Conservation (phyloP, 35 echinoderm and acorn worm genomes). For the Chiridota heheva region DNA sequence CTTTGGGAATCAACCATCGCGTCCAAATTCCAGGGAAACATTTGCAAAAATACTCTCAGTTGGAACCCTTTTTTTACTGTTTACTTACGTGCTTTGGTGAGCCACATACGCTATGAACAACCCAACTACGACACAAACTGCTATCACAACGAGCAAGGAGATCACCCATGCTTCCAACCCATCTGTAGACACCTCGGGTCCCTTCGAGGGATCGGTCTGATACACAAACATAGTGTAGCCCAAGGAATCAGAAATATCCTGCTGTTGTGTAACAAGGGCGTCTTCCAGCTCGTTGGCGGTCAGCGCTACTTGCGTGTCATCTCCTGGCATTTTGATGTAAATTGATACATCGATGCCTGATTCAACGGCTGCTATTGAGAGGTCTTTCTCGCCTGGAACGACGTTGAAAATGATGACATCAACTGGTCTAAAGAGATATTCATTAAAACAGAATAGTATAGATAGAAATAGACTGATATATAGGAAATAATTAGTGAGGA, state of each 20-base stretch:
- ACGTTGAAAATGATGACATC: too few species aligned
- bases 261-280: not conserved
- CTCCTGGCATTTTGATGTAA: slow-evolving; percentile 35
- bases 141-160: slow-evolving; percentile 19
- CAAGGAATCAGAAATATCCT: not conserved
- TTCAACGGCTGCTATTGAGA: too few species aligned
- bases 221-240: slow-evolving; percentile 1
- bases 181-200: not conserved
- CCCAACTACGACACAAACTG: slow-evolving; percentile 19
- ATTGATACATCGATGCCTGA: not conserved
- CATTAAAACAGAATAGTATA: too few species aligned
- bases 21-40: too few species aligned
- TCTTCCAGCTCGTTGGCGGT: slow-evolving; percentile 22
- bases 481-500: too few species aligned
- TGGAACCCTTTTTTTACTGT: too few species aligned
- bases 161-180: slow-evolving; percentile 35
- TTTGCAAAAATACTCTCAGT: too few species aligned
- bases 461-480: too few species aligned
- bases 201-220: too few species aligned
- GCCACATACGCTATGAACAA: slow-evolving; percentile 15
- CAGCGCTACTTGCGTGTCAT: not conserved
- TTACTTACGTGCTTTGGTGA: slow-evolving; percentile 28
- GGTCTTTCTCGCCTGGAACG: too few species aligned
- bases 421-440: too few species aligned
- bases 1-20: too few species aligned